Conservation (phyloP, 2,888 invertebrate species). For the Biston stratarius region DNA sequence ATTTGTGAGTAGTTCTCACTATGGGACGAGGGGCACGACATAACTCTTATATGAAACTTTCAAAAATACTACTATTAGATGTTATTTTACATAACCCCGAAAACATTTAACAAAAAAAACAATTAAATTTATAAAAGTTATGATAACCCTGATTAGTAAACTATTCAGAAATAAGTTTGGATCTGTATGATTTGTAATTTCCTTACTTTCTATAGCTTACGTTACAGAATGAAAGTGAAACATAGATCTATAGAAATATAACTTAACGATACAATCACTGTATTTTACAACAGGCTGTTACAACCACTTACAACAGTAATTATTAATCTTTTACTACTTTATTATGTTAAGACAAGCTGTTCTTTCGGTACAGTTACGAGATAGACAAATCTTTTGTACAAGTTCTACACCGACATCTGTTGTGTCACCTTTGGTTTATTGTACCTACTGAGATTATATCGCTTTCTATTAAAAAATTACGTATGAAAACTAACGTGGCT, state of each 20-base stretch:
- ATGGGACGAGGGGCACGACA: too few relatives aligned
- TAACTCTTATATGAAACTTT: too few relatives aligned
- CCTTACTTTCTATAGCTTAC: not conserved
- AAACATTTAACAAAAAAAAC: too few relatives aligned
- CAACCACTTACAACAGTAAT: constrained; percentile 3
- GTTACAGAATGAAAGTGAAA: constrained; percentile 12
- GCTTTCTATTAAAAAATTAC: not conserved
- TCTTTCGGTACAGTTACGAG: not conserved
- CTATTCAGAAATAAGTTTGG: not conserved
- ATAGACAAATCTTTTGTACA: not conserved
- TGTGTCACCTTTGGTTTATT: not conserved
- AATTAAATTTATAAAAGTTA: too few relatives aligned
- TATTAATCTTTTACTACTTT: constrained; percentile 13
- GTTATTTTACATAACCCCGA: too few relatives aligned
- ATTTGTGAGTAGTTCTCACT: too few relatives aligned
- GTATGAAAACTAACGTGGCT: too few relatives aligned
- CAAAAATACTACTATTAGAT: too few relatives aligned
- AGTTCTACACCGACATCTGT: not conserved
- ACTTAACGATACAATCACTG: constrained; percentile 4
- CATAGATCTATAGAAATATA: not conserved
- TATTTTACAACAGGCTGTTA: constrained; percentile 8
- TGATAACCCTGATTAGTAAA: too few relatives aligned
- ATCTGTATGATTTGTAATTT: not conserved
- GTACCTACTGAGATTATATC: not conserved
- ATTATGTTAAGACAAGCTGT: constrained; percentile 13